Base-by-base conservation (phyloP, 1,140 invertebrate genomes). In the Leptinotarsa texana region DNA sequence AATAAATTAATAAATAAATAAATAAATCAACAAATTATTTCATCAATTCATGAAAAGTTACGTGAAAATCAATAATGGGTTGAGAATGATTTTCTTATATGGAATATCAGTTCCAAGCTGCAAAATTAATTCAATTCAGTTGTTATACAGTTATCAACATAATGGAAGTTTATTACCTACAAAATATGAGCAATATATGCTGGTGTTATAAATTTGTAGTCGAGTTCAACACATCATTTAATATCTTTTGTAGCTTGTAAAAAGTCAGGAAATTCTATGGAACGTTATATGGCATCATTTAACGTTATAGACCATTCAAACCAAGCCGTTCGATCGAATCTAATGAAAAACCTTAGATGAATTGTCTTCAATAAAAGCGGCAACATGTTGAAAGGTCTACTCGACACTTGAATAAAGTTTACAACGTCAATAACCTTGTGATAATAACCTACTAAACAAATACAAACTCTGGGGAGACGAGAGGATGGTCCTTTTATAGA, bases 231-330 rank as follows among this genome's bases (percentile, higher is more conserved):
- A 57, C 17, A 57, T 18, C n/a, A 57, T 57, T 57, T 57, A 17
- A 57, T 57, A 17, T 57, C 51, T 57, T 57, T 57, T 17, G 17
- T 17, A 15, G 15, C 51, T 57, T 17, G 51, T 57, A 57, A 57
- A 57, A 57, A 57, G 17, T 57, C 15, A 57, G 51, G 51, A 57
- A 17, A 57, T 57, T 57, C 51, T 57, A 57, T 57, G 51, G 51
- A 57, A 57, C 51, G n/a, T 57, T 57, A 57, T 57, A 57, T 57
- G 51, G 51, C 51, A 57, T 57, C 51, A 57, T 57, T 57, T 57
- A 57, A 57, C 15, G 51, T 57, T 57, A 57, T 57, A 57, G 51
- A 57, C 51, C 51, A 57, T 57, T 57, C 51, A 57, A 57, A 42
- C 33, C 33, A 42, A 42, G 33, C n/a, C 4, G 51, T 57, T 4